Evolutionary conservation across 2,113 vertebrate genomes (phyloP).

Genomic region (Cepphus grylle): DNA sequence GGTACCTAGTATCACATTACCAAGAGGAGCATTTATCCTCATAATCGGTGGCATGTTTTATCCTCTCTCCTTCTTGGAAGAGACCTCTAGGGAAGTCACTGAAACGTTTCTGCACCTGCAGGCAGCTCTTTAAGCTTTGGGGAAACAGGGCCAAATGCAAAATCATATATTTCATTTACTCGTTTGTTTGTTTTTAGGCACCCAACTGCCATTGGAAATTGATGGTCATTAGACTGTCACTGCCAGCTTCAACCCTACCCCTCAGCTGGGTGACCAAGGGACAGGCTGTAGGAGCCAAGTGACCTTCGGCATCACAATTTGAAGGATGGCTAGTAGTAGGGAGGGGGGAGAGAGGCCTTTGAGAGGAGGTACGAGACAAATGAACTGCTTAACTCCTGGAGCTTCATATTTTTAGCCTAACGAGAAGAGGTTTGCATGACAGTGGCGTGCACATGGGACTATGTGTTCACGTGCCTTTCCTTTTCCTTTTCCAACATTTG

Average conservation of each 20-base stretch:
- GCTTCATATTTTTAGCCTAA: neutral
- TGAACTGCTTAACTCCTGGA: neutral
- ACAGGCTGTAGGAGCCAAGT: neutral
- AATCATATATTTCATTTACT: neutral
- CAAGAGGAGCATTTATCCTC: neutral
- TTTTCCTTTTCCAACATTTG: neutral
- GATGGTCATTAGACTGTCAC: neutral
- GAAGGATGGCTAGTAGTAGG: neutral
- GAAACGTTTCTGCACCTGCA: neutral
- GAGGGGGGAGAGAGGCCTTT: neutral
- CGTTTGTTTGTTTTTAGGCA: neutral
- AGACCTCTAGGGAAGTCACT: neutral
- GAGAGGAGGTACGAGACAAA: neutral
- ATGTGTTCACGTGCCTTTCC: neutral
- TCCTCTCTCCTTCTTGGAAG: neutral
- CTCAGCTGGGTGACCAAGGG: neutral
- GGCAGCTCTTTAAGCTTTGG: neutral
- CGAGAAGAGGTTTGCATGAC: neutral
- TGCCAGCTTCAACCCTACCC: neutral
- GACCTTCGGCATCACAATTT: fast-evolving
- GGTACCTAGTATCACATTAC: neutral
- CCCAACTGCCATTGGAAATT: neutral
- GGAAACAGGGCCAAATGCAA: neutral
- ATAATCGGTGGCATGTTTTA: neutral
- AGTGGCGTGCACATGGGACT: fast-evolving